A percentile compares a stretch with the other conserved stretches of the same genome.
Conservation (phyloP, 1,140 invertebrate species). For the Brachionus koreanus region DNA sequence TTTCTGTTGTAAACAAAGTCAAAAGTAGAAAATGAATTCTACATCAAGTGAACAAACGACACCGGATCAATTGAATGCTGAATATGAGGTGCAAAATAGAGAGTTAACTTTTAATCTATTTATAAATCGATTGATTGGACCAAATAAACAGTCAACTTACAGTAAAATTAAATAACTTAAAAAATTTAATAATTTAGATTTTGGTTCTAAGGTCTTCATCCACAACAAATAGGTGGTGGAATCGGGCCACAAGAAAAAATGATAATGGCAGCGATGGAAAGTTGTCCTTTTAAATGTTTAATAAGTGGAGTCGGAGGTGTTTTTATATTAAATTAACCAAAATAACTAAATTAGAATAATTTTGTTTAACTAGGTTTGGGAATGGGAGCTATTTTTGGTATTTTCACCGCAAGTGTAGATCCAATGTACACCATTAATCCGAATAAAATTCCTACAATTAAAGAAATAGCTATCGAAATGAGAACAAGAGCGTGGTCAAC, state of each 20-base stretch:
- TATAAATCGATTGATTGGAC: constrained; percentile 24
- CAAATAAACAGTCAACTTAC: constrained; percentile 39
- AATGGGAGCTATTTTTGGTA: constrained; percentile 82
- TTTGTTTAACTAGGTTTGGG: constrained; percentile 70
- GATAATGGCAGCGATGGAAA: constrained; percentile 67
- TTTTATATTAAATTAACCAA: constrained; percentile 21
- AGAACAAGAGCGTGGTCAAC: constrained; percentile 80
- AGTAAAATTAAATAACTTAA: not conserved
- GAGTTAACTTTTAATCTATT: constrained; percentile 25
- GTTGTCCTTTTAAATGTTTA: constrained; percentile 81
- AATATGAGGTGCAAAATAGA: not conserved
- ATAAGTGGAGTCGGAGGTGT: constrained; percentile 84
- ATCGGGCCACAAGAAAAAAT: not conserved
- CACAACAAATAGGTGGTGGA: constrained; percentile 26
- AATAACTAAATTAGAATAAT: not conserved
- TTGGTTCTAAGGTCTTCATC: not conserved
- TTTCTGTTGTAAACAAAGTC: not conserved
- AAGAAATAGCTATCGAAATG: constrained; percentile 71
- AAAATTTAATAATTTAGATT: not conserved
- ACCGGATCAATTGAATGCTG: not conserved
- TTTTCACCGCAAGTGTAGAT: constrained; percentile 91
- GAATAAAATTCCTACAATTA: constrained; percentile 62
- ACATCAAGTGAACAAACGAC: not conserved
- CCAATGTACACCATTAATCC: constrained; percentile 70
- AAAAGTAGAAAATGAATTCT: not conserved